Base-by-base conservation (phyloP, 1,140 invertebrate genomes). In the Maniola jurtina region DNA sequence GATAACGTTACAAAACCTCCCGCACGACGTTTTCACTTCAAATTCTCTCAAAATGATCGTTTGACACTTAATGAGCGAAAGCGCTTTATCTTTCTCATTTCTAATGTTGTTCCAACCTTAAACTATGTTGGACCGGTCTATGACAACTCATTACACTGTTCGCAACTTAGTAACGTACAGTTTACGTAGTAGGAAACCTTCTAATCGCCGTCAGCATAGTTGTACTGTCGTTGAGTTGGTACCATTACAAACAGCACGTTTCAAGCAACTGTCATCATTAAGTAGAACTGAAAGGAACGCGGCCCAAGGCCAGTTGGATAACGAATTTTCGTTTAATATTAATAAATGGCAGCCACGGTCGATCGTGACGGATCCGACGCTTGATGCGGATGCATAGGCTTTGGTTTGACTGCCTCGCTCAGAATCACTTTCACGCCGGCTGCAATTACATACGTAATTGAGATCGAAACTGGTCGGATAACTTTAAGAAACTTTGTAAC, bases 241-340 rank as follows among this genome's bases (percentile, higher is more conserved):
- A 70, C 78, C 73, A 82, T 84, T 84, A 86, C 73, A 70, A 81
- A 65, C 79, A 78, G 82, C 81, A 84, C 80, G 83, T 84, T 86
- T 83, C 75, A 76, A 83, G 75, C 79, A 84, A 88, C 82, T 89
- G 82, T 89, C 86, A 89, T 88, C 86, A 85, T 87, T 88, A 86
- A 82, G 76, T 82, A 81, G 76, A 88, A 87, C 86, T 89, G 86
- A 89, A 90, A 90, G 86, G 86, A 84, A 80, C 81, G 75, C 65
- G 66, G 74, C 66, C 79, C 86, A 88, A 89, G 88, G 86, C 81
- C 80, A 84, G 76, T 82, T 86, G 86, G 79, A 88, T 89, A 90
- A 88, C 85, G 86, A 88, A 89, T 89, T 90, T 90, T 89, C 84
- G 86, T 88, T 90, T 85, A 86, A 86, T 88, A 88, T 88, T 88